A percentile compares a stretch with the other conserved stretches of the same genome.
Evolutionary conservation across 1,140 invertebrate genomes (phyloP).

Genomic region (Cheumatopsyche charites): DNA sequence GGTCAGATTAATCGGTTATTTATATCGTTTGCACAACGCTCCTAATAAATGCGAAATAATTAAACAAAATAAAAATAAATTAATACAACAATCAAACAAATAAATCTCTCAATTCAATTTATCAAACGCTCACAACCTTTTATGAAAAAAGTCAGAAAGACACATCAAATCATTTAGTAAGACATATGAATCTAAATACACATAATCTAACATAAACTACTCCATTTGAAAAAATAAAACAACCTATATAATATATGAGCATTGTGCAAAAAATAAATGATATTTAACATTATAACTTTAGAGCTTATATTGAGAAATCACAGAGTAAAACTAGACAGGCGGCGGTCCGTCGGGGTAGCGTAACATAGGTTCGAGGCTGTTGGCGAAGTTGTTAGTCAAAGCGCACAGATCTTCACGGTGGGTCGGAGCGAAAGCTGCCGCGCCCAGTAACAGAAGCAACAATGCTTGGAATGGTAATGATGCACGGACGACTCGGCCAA

Average conservation of each 20-base stretch:
- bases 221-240: too few species aligned
- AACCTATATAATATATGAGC: not conserved
- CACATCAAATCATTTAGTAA: too few species aligned
- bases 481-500: constrained; percentile 84
- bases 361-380: constrained; percentile 83
- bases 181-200: too few species aligned
- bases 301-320: not conserved
- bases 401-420: constrained; percentile 84
- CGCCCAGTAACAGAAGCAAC: constrained; percentile 85
- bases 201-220: too few species aligned
- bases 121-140: too few species aligned
- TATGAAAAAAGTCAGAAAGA: too few species aligned
- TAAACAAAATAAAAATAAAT: constrained; percentile 22
- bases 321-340: constrained; percentile 68
- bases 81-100: constrained; percentile 5
- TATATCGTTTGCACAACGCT: constrained; percentile 15
- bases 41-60: constrained; percentile 22
- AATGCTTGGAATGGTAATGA: constrained; percentile 91
- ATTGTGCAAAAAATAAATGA: not conserved
- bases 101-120: too few species aligned
- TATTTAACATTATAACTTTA: not conserved
- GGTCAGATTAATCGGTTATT: too few species aligned
- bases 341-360: constrained; percentile 89
- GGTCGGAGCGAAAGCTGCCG: constrained; percentile 84
- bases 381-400: constrained; percentile 79